A percentile compares a stretch with the other conserved stretches of the same genome.
Conservation (phyloP, 2,888 invertebrate species). For the Baronia brevicornis region DNA sequence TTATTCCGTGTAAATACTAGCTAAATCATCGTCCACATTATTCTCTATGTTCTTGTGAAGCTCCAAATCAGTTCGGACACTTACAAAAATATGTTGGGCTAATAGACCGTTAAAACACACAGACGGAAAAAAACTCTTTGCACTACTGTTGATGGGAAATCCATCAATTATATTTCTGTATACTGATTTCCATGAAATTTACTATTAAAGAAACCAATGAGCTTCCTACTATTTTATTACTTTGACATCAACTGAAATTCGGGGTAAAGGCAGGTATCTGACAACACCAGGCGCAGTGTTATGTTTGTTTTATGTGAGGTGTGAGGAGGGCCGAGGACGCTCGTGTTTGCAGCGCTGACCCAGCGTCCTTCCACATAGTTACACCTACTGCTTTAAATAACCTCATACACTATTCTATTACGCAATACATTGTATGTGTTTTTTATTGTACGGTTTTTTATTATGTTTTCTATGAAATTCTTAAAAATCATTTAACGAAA, state of each 20-base stretch:
- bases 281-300: slow-evolving; percentile 2
- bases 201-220: background rate
- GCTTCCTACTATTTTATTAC: too few relatives aligned
- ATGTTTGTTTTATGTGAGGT: slow-evolving; percentile 10
- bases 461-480: background rate
- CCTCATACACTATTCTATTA: slow-evolving; percentile 5
- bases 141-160: too few relatives aligned
- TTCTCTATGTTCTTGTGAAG: too few relatives aligned
- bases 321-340: slow-evolving; percentile 2
- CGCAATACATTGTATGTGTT: slow-evolving; percentile 1
- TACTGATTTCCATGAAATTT: too few relatives aligned
- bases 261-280: background rate
- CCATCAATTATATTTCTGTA: too few relatives aligned
- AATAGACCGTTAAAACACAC: too few relatives aligned
- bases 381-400: slow-evolving; percentile 9
- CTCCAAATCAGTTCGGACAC: too few relatives aligned
- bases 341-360: slow-evolving; percentile 11
- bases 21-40: too few relatives aligned
- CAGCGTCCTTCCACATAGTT: slow-evolving; percentile 8
- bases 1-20: too few relatives aligned
- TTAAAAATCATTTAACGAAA: too few relatives aligned
- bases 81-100: too few relatives aligned
- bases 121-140: too few relatives aligned
- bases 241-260: background rate
- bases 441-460: slow-evolving; percentile 2